Conservation (phyloP, 1,140 invertebrate genomes). For the Platorchestia sp. region DNA sequence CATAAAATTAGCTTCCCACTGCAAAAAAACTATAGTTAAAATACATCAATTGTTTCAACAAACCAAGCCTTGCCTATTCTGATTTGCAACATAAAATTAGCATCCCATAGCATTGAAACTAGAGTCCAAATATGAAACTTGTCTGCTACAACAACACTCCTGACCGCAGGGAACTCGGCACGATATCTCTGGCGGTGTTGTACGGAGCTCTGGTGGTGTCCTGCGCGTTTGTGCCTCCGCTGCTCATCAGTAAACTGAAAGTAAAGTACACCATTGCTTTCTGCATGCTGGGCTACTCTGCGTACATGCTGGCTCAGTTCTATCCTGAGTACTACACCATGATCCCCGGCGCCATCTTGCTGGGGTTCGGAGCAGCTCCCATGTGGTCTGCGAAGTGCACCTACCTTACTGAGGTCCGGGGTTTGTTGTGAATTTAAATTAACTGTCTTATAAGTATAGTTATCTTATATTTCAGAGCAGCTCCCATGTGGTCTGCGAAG, state of each 20-base stretch:
- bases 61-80: too few species aligned
- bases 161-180: constrained; percentile 75
- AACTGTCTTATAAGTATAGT: too few species aligned
- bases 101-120: too few species aligned
- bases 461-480: constrained; percentile 90
- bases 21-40: too few species aligned
- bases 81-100: too few species aligned
- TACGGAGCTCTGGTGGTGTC: constrained; percentile 91
- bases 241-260: constrained; percentile 89
- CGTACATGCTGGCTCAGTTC: constrained; percentile 95
- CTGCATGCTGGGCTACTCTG: constrained; percentile 91
- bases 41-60: too few species aligned
- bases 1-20: too few species aligned
- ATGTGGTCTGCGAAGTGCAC: constrained; percentile 98
- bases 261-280: constrained; percentile 95
- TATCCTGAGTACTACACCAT: constrained; percentile 91
- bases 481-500: constrained; percentile 96
- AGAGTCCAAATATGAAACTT: too few species aligned
- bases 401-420: constrained; percentile 90
- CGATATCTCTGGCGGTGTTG: constrained; percentile 86
- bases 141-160: not conserved
- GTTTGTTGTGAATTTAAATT: not conserved
- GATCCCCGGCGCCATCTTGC: constrained; percentile 87
- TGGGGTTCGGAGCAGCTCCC: constrained; percentile 92
- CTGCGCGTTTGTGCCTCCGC: constrained; percentile 92